These are phyloP conservation scores for Orthonyx spaldingii DNA, from an alignment of 2,113 vertebrate genomes.

Conservation along the genomic window DNA sequence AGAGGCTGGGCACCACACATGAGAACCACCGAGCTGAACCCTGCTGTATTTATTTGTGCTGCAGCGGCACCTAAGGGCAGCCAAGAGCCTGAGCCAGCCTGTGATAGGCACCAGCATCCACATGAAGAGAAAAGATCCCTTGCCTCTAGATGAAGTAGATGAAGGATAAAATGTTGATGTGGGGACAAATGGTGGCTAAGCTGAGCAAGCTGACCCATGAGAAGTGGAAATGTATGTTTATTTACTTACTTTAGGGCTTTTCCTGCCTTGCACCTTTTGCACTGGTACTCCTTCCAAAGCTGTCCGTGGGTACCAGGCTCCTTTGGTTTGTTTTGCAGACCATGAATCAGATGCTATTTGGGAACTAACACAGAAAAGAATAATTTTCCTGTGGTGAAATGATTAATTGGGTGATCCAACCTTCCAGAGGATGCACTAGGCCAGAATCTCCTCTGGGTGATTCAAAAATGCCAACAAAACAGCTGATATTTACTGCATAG, in stretches of 20 bases:
- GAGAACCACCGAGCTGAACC: not conserved
- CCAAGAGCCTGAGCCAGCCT: not conserved
- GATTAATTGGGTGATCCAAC: not conserved
- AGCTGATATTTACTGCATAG: not conserved
- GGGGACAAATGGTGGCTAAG: not conserved
- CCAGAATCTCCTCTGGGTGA: not conserved
- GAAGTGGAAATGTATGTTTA: not conserved
- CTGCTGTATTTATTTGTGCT: not conserved
- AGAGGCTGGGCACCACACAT: not conserved
- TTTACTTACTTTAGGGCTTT: not conserved
- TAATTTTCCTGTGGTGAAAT: not conserved
- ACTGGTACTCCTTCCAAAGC: fast-evolving
- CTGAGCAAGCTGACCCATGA: not conserved
- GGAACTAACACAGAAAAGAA: not conserved
- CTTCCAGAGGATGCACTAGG: not conserved
- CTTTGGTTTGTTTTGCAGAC: not conserved
- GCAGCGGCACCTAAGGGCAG: conserved; percentile 54
- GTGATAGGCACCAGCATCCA: not conserved
- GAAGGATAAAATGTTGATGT: not conserved
- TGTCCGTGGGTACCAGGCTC: not conserved
- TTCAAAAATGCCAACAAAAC: not conserved
- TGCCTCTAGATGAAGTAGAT: not conserved
- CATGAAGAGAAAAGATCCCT: not conserved
- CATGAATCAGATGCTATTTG: not conserved
- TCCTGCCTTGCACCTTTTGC: not conserved